A percentile compares a stretch with the other conserved stretches of the same genome.
Conservation (phyloP, 2,888 invertebrate species). For the Bembecia ichneumoniformis region DNA sequence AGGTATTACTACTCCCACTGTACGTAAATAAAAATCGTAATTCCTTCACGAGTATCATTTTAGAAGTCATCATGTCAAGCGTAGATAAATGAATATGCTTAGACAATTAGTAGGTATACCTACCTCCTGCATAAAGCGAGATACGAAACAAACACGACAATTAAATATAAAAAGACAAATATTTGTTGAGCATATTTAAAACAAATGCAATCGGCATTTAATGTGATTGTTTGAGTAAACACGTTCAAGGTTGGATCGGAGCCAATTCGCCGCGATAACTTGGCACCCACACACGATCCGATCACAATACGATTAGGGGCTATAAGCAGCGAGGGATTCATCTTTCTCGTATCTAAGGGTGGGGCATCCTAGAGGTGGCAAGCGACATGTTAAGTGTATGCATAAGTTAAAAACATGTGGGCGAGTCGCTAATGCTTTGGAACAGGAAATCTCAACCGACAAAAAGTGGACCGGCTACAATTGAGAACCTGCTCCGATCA, state of each 20-base stretch:
- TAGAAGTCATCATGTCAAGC: too few relatives aligned
- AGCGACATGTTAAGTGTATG: too few relatives aligned
- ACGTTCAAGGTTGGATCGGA: slow-evolving; percentile 20
- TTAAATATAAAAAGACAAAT: background rate
- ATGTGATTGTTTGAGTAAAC: slow-evolving; percentile 15
- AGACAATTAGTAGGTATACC: too few relatives aligned
- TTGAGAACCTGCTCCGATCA: slow-evolving; percentile 26
- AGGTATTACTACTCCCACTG: too few relatives aligned
- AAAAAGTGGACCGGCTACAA: background rate
- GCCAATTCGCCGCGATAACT: slow-evolving; percentile 13
- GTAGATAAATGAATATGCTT: too few relatives aligned
- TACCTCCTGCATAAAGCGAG: too few relatives aligned
- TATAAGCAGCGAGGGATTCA: background rate
- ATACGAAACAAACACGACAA: too few relatives aligned
- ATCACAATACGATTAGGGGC: background rate
- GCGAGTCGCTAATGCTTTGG: background rate
- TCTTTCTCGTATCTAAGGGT: too few relatives aligned
- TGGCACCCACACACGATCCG: background rate
- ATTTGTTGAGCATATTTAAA: background rate
- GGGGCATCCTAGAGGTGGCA: too few relatives aligned
- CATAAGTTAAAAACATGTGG: background rate
- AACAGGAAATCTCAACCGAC: background rate
- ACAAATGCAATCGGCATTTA: background rate
- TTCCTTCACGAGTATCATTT: too few relatives aligned
- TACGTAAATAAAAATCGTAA: too few relatives aligned